Evolutionary conservation across 2,797 vertebrate genomes (phyloP).

Genomic region (Typhlichthys subterraneus): DNA sequence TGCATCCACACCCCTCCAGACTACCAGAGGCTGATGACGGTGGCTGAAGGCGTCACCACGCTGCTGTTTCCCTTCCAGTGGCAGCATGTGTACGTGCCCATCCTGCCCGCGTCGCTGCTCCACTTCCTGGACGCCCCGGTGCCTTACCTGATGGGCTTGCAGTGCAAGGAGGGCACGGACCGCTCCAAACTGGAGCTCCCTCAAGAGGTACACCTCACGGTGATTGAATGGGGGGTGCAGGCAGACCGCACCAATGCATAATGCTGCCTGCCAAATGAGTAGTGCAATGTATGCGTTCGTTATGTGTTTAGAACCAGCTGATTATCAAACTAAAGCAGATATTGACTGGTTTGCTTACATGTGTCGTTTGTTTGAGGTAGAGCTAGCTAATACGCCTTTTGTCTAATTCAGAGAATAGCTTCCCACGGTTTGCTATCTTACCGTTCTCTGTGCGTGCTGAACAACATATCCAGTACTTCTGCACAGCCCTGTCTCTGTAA

Average conservation of each 20-base stretch:
- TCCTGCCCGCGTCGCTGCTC: slow-evolving; percentile 90
- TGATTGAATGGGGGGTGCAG: neutral
- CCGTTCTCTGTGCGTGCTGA: too few species aligned
- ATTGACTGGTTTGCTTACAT: too few species aligned
- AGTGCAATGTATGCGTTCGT: too few species aligned
- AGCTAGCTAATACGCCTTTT: too few species aligned
- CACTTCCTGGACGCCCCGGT: slow-evolving; percentile 95
- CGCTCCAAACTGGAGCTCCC: slow-evolving; percentile 92
- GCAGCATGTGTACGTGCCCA: slow-evolving; percentile 95
- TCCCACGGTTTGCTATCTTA: too few species aligned
- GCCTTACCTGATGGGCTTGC: slow-evolving; percentile 94
- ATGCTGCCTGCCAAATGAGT: too few species aligned
- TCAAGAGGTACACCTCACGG: slow-evolving; percentile 84
- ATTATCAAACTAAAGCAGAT: too few species aligned
- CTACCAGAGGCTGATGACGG: slow-evolving; percentile 90
- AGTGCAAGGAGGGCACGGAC: slow-evolving; percentile 89
- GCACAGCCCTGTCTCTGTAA: too few species aligned
- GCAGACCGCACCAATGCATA: neutral
- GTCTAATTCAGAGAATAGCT: too few species aligned
- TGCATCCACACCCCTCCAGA: slow-evolving; percentile 67
- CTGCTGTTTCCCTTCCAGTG: slow-evolving; percentile 94
- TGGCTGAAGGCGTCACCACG: slow-evolving; percentile 88
- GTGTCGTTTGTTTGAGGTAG: too few species aligned
- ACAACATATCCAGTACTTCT: too few species aligned
- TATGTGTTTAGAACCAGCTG: too few species aligned